Percentiles rank a stretch among this genome's conserved stretches.
These are phyloP conservation scores for Polymixis lichenea DNA, from an alignment of 2,888 invertebrate genomes.

Conservation along the genomic window DNA sequence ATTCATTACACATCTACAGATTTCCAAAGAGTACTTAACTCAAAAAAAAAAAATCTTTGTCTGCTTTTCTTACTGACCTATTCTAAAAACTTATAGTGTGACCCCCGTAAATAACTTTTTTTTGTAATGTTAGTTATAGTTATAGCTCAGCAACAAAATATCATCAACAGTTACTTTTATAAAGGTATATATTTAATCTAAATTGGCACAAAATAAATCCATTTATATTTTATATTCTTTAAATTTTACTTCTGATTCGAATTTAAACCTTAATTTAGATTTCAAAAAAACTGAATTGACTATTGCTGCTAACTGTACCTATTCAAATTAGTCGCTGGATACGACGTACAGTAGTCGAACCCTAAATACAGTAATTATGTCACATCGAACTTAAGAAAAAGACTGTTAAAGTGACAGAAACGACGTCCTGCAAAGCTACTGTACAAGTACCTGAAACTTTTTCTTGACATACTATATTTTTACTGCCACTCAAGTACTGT, in stretches of 20 bases:
- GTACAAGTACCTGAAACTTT: background rate
- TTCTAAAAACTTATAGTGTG: no score
- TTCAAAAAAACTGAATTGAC: background rate
- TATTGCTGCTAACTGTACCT: background rate
- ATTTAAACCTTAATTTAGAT: background rate
- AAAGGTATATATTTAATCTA: background rate
- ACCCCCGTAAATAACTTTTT: no score
- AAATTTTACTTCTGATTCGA: background rate
- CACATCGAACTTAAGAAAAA: background rate
- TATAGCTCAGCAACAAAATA: background rate
- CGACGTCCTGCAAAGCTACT: background rate
- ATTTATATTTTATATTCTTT: background rate
- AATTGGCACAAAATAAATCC: background rate
- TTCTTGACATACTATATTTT: background rate
- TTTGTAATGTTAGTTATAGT: background rate
- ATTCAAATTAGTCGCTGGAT: background rate
- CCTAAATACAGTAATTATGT: background rate
- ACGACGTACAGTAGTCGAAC: background rate
- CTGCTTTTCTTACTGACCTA: no score
- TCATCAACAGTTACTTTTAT: background rate
- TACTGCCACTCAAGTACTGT: no score
- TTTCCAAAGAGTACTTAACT: no score
- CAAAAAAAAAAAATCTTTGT: no score
- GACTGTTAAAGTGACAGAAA: background rate
- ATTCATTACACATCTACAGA: no score